A percentile compares a stretch with the other conserved stretches of the same genome.
Evolutionary conservation across 1,140 invertebrate species (phyloP).

Genomic region (Conus ventricosus): DNA sequence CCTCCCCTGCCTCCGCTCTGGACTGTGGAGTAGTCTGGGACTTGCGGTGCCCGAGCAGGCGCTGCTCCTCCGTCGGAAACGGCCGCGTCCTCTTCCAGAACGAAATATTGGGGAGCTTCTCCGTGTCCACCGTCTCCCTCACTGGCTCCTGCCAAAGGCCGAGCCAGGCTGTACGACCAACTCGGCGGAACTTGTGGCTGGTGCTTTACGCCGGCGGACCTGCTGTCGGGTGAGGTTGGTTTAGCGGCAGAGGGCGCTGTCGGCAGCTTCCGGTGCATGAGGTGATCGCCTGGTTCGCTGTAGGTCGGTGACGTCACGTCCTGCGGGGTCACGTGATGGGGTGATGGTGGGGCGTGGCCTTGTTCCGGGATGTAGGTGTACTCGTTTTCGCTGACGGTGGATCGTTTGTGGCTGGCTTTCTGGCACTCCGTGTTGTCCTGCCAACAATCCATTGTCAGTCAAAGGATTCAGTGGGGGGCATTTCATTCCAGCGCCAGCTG

Average conservation of each 20-base stretch:
- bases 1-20: neutral
- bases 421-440: too few relatives aligned
- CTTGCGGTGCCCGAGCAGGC: too few relatives aligned
- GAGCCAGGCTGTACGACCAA: neutral
- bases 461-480: too few relatives aligned
- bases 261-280: neutral
- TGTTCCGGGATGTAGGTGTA: constrained; percentile 8
- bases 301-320: neutral
- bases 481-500: too few relatives aligned
- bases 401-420: too few relatives aligned
- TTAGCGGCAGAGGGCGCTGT: neutral
- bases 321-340: neutral
- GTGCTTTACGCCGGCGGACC: neutral
- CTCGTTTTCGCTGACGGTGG: neutral
- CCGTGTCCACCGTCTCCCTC: neutral
- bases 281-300: neutral
- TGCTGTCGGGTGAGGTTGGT: neutral
- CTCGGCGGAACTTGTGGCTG: neutral
- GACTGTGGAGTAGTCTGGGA: too few relatives aligned
- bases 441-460: too few relatives aligned
- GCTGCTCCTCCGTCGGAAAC: too few relatives aligned
- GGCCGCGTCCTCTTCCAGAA: neutral
- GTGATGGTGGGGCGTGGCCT: neutral
- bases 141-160: too few relatives aligned
- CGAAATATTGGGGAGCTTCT: neutral